Percentiles rank a stretch among this genome's conserved stretches.
phyloP scores from a whole-genome alignment of 2,113 vertebrate species.

The Macquaria ambigua region DNA sequence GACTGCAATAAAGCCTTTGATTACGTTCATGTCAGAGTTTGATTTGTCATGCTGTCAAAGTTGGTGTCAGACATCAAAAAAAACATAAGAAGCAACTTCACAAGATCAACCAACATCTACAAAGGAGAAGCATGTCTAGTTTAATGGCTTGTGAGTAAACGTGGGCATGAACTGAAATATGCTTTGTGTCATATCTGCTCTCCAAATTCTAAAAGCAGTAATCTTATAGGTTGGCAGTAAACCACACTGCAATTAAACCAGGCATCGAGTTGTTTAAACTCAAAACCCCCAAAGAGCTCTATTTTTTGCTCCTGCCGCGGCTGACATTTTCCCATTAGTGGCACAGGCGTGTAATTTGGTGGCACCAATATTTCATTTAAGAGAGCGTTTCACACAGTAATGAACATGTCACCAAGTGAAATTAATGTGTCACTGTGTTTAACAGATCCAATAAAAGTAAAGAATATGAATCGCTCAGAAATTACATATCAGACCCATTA shows the following conservation, averaged over 20 bases:
- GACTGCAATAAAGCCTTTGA: constrained; percentile 23
- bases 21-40: constrained; percentile 26
- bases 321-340: constrained; percentile 70
- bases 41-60: constrained; percentile 28
- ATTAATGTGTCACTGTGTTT: constrained; percentile 69
- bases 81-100: neutral
- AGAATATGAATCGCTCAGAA: constrained; percentile 48
- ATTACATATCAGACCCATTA: constrained; percentile 58
- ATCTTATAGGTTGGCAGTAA: constrained; percentile 34
- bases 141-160: neutral
- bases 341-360: constrained; percentile 56
- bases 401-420: constrained; percentile 66
- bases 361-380: constrained; percentile 68
- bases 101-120: neutral
- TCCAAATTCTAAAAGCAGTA: constrained; percentile 14
- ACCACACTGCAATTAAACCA: constrained; percentile 56
- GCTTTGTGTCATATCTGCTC: constrained; percentile 10
- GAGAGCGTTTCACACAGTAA: constrained; percentile 60
- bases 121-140: neutral
- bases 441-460: constrained; percentile 59
- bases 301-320: constrained; percentile 33
- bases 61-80: constrained; percentile 7
- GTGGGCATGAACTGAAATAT: neutral
- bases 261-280: constrained; percentile 42
- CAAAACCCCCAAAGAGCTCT: constrained; percentile 50